Evolutionary conservation across 2,888 invertebrate species (phyloP), one percentile per base, ranked within the genome.

Genomic region (Tridacna gigas): DNA sequence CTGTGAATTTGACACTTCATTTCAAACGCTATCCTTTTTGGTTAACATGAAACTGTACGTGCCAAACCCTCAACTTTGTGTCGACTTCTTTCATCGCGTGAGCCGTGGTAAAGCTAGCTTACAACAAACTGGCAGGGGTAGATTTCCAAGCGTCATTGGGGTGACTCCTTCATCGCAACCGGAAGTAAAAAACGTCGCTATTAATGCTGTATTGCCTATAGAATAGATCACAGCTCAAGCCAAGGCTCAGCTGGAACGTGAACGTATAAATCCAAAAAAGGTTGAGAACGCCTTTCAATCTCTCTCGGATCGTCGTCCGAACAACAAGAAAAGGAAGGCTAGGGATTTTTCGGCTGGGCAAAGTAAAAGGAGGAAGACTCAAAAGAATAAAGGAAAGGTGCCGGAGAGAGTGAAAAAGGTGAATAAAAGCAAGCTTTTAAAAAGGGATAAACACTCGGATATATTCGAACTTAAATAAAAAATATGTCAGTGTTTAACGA

Each of bases 401-500:
- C 20, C 18, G 61, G 7, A 61, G 61, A 61, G 22, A 61, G n/a
- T 20, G n/a, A n/a, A 20, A 20, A 61, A 9, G 9, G n/a, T n/a
- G 22, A 61, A 61, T 61, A 61, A 61, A 61, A 9, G 61, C n/a
- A 61, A 20, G 22, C 61, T 20, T 9, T n/a, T 22, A 20, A 61
- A 20, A 20, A 20, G 22, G 22, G 61, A 20, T 20, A n/a, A n/a
- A n/a, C n/a, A n/a, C n/a, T n/a, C n/a, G n/a, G n/a, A n/a, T n/a
- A n/a, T n/a, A n/a, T n/a, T 20, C 61, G 22, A 61, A 61, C 26
- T 18, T 63, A 63, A 63, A 4, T 37, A 74, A 20, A 25, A 73
- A 48, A 76, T 47, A 82, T 82, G 82, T 82, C 82, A 2, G 45
- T 83, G 65, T 80, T 80, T 67, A 80, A 77, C n/a, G 77, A 83